Percentiles rank a stretch among this genome's conserved stretches.
phyloP scores from a whole-genome alignment of 2,113 vertebrate species.

The Thymallus thymallus region DNA sequence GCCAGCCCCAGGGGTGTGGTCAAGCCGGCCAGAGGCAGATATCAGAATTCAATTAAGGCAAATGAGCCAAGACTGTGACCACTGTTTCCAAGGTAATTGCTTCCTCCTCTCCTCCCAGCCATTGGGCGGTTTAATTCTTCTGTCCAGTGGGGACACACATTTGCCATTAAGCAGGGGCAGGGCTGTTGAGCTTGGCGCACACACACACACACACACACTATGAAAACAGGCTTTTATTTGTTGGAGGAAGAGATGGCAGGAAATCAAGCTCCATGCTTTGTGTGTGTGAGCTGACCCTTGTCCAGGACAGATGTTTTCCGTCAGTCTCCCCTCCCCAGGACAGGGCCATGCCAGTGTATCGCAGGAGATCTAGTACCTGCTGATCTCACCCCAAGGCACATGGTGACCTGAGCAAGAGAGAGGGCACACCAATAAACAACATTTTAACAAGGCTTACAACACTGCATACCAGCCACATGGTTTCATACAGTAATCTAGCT shows the following conservation, averaged over 20 bases:
- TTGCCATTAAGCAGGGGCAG: constrained; percentile 69
- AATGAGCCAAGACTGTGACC: constrained; percentile 78
- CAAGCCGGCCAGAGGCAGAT: constrained; percentile 76
- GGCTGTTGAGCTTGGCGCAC: constrained; percentile 12
- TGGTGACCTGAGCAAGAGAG: too few relatives aligned
- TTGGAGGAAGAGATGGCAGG: constrained; percentile 56
- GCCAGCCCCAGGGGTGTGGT: constrained; percentile 65
- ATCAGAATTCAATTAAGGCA: constrained; percentile 85
- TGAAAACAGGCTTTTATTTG: constrained; percentile 64
- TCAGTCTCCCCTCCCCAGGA: not conserved
- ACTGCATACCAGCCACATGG: not conserved
- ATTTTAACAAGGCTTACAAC: not conserved
- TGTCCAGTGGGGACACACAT: constrained; percentile 41
- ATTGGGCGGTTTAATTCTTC: constrained; percentile 56
- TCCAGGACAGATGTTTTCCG: not conserved
- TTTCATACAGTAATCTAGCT: too few relatives aligned
- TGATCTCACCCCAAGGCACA: not conserved
- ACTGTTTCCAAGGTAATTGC: constrained; percentile 84
- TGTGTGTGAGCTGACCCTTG: constrained; percentile 12
- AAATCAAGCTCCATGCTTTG: constrained; percentile 63
- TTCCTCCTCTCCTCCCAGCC: constrained; percentile 61
- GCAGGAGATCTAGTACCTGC: constrained; percentile 2
- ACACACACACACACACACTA: constrained; percentile 8
- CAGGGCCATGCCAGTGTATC: constrained; percentile 1
- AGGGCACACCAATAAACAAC: not conserved